phyloP scores from a whole-genome alignment of 2,888 invertebrate genomes.

The Diplolepis rosae region DNA sequence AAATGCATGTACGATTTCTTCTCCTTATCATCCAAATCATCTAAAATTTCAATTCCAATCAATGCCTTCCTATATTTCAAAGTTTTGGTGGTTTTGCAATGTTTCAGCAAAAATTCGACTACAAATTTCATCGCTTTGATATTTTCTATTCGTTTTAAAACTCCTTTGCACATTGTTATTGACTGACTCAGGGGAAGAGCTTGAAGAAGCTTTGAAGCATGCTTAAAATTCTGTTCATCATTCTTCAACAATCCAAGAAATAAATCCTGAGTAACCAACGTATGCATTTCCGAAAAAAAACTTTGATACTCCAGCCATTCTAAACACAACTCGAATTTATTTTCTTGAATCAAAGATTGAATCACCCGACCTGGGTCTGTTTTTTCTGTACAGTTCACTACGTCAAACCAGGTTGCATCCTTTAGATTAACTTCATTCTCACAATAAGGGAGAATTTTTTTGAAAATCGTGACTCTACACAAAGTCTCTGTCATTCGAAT shows the following conservation, averaged over 20 bases:
- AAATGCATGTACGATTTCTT: slow-evolving; percentile 79
- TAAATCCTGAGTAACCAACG: slow-evolving; percentile 76
- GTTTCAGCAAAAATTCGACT: slow-evolving; percentile 77
- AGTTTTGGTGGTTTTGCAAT: slow-evolving; percentile 73
- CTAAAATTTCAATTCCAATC: slow-evolving; percentile 82
- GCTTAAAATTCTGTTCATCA: slow-evolving; percentile 66
- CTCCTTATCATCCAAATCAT: slow-evolving; percentile 77
- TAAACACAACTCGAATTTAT: slow-evolving; percentile 80
- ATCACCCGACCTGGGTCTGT: slow-evolving; percentile 76
- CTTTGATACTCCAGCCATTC: slow-evolving; percentile 82
- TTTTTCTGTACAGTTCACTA: slow-evolving; percentile 64
- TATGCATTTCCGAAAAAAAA: slow-evolving; percentile 76
- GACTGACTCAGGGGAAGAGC: slow-evolving; percentile 78
- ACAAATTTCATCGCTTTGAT: slow-evolving; percentile 80
- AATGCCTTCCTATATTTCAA: slow-evolving; percentile 78
- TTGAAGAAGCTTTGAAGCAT: slow-evolving; percentile 75
- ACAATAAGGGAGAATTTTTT: slow-evolving; percentile 66
- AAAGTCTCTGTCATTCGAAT: slow-evolving; percentile 62
- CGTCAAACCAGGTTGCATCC: slow-evolving; percentile 62
- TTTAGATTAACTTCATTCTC: slow-evolving; percentile 40
- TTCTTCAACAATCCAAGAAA: slow-evolving; percentile 77
- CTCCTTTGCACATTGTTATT: slow-evolving; percentile 78
- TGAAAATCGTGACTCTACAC: slow-evolving; percentile 62
- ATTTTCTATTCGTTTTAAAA: slow-evolving; percentile 79
- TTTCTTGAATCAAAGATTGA: slow-evolving; percentile 76